Percentiles rank a stretch among this genome's conserved stretches.
phyloP scores from a whole-genome alignment of 2,113 vertebrate genomes.

The Crotophaga sulcirostris region DNA sequence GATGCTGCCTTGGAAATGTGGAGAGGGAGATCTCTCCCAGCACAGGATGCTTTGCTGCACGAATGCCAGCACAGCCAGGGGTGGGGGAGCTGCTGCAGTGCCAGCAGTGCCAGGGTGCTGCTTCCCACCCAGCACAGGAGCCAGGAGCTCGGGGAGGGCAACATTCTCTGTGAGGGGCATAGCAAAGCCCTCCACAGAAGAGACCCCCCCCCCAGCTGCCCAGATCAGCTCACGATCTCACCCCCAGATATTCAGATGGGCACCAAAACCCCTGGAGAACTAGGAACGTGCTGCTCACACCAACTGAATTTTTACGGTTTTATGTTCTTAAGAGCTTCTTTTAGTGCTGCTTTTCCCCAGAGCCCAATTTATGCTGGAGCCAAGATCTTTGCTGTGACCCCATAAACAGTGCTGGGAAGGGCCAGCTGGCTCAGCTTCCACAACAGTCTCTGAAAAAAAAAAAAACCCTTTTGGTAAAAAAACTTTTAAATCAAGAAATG shows the following conservation, averaged over 20 bases:
- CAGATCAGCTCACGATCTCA: fast-evolving
- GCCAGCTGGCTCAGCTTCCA: background rate
- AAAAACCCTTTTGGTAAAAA: background rate
- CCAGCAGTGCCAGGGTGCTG: background rate
- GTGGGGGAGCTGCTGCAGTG: background rate
- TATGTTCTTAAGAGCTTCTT: background rate
- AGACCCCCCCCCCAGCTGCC: background rate
- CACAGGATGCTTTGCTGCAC: background rate
- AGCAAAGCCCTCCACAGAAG: background rate
- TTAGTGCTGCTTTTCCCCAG: constrained; percentile 20
- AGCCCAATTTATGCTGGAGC: background rate
- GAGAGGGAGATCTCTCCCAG: background rate
- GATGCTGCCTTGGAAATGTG: background rate
- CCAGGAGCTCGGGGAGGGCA: background rate
- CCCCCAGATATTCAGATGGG: background rate
- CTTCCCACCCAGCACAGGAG: background rate
- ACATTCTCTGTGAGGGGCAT: background rate
- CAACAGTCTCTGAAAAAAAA: background rate
- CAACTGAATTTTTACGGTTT: background rate
- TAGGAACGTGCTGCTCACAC: background rate
- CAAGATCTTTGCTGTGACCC: constrained; percentile 23
- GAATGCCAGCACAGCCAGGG: background rate
- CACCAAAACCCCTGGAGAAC: background rate
- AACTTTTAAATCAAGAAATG: background rate
- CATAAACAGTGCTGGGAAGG: constrained; percentile 10